Conservation (phyloP, 1,140 invertebrate species). For the Lysiphlebus fabarum region DNA sequence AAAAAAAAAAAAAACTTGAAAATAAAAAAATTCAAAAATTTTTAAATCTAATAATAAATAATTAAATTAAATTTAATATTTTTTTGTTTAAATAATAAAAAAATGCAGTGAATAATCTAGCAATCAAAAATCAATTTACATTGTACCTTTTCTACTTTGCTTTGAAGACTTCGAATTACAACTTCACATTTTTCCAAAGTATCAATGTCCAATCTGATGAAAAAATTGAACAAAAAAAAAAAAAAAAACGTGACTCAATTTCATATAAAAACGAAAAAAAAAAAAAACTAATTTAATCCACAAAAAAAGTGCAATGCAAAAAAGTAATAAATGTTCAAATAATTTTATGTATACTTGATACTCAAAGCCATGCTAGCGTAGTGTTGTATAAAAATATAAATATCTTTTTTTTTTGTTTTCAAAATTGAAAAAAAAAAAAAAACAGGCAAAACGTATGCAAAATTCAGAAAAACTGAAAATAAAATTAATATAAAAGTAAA, state of each 20-base stretch:
- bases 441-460: constrained; percentile 24
- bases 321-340: too few species aligned
- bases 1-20: too few species aligned
- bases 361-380: constrained; percentile 8
- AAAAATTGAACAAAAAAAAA: constrained; percentile 2
- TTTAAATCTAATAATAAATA: too few species aligned
- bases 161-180: constrained; percentile 62
- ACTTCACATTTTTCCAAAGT: constrained; percentile 64
- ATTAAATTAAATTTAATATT: too few species aligned
- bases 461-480: constrained; percentile 12
- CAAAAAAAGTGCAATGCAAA: too few species aligned
- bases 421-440: not conserved
- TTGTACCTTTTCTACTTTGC: constrained; percentile 62
- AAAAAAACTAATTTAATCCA: too few species aligned
- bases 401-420: too few species aligned
- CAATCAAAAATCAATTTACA: too few species aligned
- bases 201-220: constrained; percentile 62
- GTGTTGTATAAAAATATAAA: not conserved
- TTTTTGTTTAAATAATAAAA: not conserved
- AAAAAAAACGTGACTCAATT: not conserved
- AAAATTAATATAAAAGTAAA: not conserved
- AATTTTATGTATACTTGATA: too few species aligned
- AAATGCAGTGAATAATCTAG: not conserved
- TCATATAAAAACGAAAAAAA: too few species aligned
- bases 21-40: too few species aligned